phyloP scores from a whole-genome alignment of 2,113 vertebrate genomes.

The Neolamprologus fasciatus region DNA sequence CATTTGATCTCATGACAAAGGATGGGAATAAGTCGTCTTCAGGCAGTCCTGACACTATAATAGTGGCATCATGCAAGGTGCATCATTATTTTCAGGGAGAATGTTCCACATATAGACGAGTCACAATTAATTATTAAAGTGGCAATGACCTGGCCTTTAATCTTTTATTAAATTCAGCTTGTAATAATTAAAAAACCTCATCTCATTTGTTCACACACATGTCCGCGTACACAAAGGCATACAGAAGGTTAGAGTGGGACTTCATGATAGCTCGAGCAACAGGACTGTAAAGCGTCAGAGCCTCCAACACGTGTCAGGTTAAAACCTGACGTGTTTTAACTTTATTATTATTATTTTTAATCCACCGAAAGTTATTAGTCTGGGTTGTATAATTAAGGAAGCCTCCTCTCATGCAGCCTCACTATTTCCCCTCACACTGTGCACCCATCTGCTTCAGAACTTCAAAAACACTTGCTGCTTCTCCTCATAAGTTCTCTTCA shows the following conservation, averaged over 20 bases:
- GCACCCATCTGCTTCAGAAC: conserved; percentile 61
- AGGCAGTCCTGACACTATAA: background rate
- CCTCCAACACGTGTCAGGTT: background rate
- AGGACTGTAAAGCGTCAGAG: background rate
- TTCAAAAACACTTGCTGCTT: conserved; percentile 50
- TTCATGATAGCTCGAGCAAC: background rate
- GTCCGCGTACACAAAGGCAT: background rate
- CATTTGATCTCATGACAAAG: background rate
- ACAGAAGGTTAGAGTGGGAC: background rate
- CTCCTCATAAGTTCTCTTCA: background rate
- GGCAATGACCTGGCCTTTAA: background rate
- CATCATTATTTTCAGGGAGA: background rate
- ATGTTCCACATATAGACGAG: background rate
- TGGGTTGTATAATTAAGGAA: background rate
- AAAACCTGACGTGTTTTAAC: background rate
- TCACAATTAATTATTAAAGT: conserved; percentile 16
- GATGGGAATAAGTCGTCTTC: background rate
- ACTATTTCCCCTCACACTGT: conserved; percentile 45
- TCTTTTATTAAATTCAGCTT: conserved; percentile 14
- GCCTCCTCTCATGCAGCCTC: background rate
- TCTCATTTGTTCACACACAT: background rate
- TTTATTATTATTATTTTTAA: background rate
- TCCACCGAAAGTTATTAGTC: background rate
- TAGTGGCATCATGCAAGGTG: background rate
- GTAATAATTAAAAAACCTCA: conserved; percentile 17